Evolutionary conservation across 2,113 vertebrate genomes (phyloP), one percentile per base, ranked within the genome.

Genomic region (Centropus unirufus): DNA sequence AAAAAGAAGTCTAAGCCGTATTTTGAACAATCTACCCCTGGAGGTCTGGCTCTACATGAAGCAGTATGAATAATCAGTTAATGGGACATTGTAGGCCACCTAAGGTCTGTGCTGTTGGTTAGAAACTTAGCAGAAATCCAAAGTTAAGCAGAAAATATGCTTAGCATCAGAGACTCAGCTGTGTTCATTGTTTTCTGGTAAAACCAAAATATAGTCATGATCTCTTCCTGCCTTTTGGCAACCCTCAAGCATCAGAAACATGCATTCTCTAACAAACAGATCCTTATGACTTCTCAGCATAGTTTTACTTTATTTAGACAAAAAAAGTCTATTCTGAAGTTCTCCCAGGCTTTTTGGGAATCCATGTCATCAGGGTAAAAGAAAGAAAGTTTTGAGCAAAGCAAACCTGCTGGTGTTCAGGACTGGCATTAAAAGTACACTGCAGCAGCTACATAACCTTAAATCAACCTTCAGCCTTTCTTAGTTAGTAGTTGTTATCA

Each of bases 181-280:
- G 52, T 55, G 52, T 61, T 62, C 82, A 89, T 73, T 95, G 94
- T 92, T 85, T 90, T 88, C 93, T 88, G 82, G 89, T 87, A 87
- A 95, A 94, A 90, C 70, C 75, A 88, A 95, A 94, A 85, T 29
- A 95, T n/a, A 1, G 2, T 73, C 59, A 90, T 0, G 13, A 85
- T 91, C 34, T 73, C 46, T 54, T 90, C 70, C 66, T 92, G 77
- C 75, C n/a, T 89, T 36, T 76, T 70, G 36, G 72, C 55, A 47
- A 83, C 70, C 82, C 51, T 92, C 75, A 87, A 70, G 55, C 39
- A 88, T 69, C 63, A 94, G n/a, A 94, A 83, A 87, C 39, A 87
- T 11, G 23, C 40, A 52, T 84, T 92, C 90, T 90, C 40, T 73
- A 78, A 79, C 61, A 92, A 93, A 80, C 15, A 76, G 34, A 49